Evolutionary conservation across 2,797 vertebrate genomes (phyloP).

Genomic region (Botia kubotai): DNA sequence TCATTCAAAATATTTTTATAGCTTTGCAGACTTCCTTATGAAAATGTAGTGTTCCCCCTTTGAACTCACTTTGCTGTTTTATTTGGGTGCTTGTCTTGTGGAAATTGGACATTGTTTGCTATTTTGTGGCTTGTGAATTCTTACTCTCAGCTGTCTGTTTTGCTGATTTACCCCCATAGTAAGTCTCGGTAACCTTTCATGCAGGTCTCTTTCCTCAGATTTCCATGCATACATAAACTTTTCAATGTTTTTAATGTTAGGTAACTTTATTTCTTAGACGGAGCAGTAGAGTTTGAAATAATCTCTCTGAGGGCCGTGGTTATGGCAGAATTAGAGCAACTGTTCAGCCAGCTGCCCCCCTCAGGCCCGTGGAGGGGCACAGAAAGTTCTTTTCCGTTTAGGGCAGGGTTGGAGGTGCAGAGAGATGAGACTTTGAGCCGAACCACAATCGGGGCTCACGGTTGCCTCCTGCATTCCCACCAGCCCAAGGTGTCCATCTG

Average conservation of each 20-base stretch:
- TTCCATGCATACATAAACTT: background rate
- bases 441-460: conserved; percentile 63
- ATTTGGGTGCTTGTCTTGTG: conserved; percentile 38
- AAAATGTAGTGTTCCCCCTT: conserved; percentile 20
- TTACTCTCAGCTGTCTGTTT: background rate
- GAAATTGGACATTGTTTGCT: conserved; percentile 36
- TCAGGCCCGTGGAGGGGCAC: conserved; percentile 2
- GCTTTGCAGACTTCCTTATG: conserved; percentile 16
- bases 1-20: conserved; percentile 28
- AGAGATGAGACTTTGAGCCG: conserved; percentile 55
- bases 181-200: background rate
- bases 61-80: conserved; percentile 19
- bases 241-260: conserved; percentile 20
- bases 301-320: conserved; percentile 8
- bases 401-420: conserved; percentile 42
- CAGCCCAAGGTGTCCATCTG: conserved; percentile 73
- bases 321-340: conserved; percentile 34
- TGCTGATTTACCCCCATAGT: conserved; percentile 28
- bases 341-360: conserved; percentile 48
- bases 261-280: conserved; percentile 22
- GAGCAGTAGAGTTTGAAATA: conserved; percentile 21
- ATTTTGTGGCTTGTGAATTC: conserved; percentile 28
- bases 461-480: conserved; percentile 58
- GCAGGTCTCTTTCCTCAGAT: background rate
- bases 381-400: conserved; percentile 32